Evolutionary conservation across 2,888 invertebrate genomes (phyloP).

Genomic region (Sphecodes monilicornis): DNA sequence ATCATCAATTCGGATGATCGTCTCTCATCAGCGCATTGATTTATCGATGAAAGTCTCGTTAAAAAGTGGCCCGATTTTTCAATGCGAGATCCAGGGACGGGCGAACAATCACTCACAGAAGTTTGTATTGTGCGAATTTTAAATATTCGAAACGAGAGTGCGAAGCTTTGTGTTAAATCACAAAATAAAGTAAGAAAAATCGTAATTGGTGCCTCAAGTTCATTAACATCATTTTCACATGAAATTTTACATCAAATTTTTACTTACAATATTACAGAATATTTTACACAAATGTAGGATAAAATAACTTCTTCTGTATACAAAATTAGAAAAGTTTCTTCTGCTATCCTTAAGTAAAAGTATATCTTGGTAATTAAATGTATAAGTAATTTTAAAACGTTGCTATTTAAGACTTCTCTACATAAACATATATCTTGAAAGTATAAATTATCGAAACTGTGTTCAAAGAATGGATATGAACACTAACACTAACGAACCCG

Average conservation of each 20-base stretch:
- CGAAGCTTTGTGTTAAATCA: too few relatives aligned
- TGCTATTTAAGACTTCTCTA: too few relatives aligned
- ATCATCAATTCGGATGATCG: slow-evolving; percentile 1
- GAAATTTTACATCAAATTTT: background rate
- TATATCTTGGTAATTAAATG: background rate
- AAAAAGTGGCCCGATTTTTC: background rate
- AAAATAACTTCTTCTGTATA: background rate
- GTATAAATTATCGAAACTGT: background rate
- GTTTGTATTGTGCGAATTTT: background rate
- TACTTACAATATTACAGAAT: background rate
- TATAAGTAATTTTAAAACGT: background rate
- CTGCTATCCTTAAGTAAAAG: too few relatives aligned
- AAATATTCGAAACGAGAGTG: background rate
- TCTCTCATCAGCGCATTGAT: slow-evolving; percentile 14
- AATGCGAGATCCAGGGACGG: background rate
- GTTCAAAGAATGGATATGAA: too few relatives aligned
- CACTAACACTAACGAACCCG: too few relatives aligned
- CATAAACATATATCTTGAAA: too few relatives aligned
- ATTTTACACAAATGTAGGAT: background rate
- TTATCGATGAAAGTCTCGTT: background rate
- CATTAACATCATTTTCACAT: background rate
- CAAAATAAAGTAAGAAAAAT: too few relatives aligned
- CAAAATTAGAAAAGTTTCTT: background rate
- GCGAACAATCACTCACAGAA: background rate
- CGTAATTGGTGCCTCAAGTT: background rate